phyloP scores from a whole-genome alignment of 2,888 invertebrate species.

The Cataglyphis livida region DNA sequence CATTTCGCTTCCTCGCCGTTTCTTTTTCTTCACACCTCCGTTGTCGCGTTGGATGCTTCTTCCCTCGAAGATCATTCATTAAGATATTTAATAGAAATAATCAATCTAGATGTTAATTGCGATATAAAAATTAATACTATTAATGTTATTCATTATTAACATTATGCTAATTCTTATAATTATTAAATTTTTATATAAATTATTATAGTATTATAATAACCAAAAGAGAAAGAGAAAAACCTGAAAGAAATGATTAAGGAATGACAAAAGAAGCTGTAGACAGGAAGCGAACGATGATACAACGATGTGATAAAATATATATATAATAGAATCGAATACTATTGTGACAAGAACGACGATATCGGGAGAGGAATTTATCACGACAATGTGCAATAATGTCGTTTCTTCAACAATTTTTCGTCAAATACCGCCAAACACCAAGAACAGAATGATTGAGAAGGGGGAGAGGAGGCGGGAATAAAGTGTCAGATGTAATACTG shows the following conservation, averaged over 20 bases:
- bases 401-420: conserved; percentile 67
- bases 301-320: conserved; percentile 68
- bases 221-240: not conserved
- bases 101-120: conserved; percentile 65
- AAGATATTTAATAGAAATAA: conserved; percentile 63
- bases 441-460: not conserved
- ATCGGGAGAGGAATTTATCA: conserved; percentile 71
- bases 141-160: no score
- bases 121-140: conserved; percentile 57
- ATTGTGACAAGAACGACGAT: conserved; percentile 46
- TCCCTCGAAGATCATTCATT: conserved; percentile 50
- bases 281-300: conserved; percentile 39
- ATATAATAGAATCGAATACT: conserved; percentile 70
- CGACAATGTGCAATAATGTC: conserved; percentile 75
- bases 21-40: conserved; percentile 46
- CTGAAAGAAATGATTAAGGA: not conserved
- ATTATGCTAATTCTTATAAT: not conserved
- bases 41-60: conserved; percentile 52
- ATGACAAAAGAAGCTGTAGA: not conserved
- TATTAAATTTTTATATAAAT: not conserved
- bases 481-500: conserved; percentile 65
- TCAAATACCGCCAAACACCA: conserved; percentile 32
- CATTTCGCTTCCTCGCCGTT: conserved; percentile 42
- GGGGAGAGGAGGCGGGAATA: conserved; percentile 46
- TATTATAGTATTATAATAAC: no score